Evolutionary conservation across 1,140 invertebrate genomes (phyloP).

Genomic region (Pseudomyrmex sp.): DNA sequence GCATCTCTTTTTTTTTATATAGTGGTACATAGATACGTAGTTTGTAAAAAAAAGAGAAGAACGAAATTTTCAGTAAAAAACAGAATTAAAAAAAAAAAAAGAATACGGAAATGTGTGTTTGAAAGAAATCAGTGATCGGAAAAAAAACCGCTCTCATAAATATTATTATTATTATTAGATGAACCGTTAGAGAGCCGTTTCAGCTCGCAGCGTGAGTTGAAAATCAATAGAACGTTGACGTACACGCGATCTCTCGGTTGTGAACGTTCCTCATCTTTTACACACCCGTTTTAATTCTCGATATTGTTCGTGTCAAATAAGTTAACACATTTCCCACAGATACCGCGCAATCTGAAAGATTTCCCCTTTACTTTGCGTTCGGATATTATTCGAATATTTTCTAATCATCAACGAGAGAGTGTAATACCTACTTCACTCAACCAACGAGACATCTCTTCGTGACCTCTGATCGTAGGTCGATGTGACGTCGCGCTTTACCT

Average conservation of each 20-base stretch:
- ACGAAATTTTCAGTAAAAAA: not conserved
- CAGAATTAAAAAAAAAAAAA: not conserved
- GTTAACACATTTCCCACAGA: slow-evolving; percentile 24
- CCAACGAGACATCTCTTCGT: not conserved
- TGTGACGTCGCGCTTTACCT: slow-evolving; percentile 54
- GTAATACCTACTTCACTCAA: not conserved
- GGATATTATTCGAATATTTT: slow-evolving; percentile 7
- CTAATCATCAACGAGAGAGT: slow-evolving; percentile 1
- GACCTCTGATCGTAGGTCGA: slow-evolving; percentile 34
- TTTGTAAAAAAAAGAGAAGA: not conserved
- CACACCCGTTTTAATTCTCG: not conserved
- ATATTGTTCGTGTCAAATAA: not conserved
- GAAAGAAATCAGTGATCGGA: not conserved
- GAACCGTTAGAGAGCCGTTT: not conserved
- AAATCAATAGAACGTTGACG: slow-evolving; percentile 14
- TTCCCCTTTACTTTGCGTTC: not conserved
- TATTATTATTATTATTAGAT: slow-evolving; percentile 8
- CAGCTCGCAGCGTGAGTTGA: not conserved
- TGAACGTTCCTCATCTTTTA: slow-evolving; percentile 2
- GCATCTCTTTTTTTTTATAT: not conserved
- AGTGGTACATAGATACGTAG: too few species aligned
- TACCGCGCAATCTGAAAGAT: not conserved
- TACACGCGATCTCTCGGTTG: slow-evolving; percentile 35
- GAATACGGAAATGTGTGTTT: not conserved
- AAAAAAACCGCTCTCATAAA: slow-evolving; percentile 10